Base-by-base conservation (phyloP, 2,888 invertebrate species). In the Acleris sparsana region DNA sequence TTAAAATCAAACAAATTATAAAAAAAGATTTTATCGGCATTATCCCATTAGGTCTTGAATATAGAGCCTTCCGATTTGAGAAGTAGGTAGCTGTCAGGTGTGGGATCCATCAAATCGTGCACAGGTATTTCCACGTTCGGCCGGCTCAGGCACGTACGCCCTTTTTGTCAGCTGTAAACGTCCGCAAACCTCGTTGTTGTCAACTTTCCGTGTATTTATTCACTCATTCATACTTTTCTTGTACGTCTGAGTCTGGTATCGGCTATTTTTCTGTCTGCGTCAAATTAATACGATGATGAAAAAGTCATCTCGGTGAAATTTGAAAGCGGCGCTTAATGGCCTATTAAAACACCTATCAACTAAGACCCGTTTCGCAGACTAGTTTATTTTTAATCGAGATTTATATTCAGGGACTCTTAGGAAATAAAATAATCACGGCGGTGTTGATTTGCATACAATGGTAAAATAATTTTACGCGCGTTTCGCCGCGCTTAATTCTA, bases 401-500 rank as follows among this genome's bases (percentile, higher is more conserved):
- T 92, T 92, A 92, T 92, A 89, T 85, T 86, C 86, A 80, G 82
- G 80, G 82, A 80, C 84, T 91, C 89, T 89, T 91, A 92, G 90
- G 89, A 92, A 92, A 92, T 92, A 92, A 92, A 92, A 92, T 92
- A 92, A 92, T 92, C 92, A 92, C 91, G 80, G 85, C 87, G 79
- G 83, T 84, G 82, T 85, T 76, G 86, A 92, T 92, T 92, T 92
- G 92, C 92, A 92, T 92, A 92, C 92, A 92, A 92, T 92, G 92
- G 92, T 89, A 92, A 92, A 92, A 92, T 92, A 92, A 92, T 92
- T 92, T 92, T 92, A 92, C 92, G 92, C 92, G 92, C 89, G 91
- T 92, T 91, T 90, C 89, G 88, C 87, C 87, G 89, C 88, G 90
- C 83, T 92, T 91, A 89, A 90, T 90, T 92, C 84, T 91, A 88